These are phyloP conservation scores for Phaonia tiefii DNA, from an alignment of 2,888 invertebrate genomes.

Conservation along the genomic window DNA sequence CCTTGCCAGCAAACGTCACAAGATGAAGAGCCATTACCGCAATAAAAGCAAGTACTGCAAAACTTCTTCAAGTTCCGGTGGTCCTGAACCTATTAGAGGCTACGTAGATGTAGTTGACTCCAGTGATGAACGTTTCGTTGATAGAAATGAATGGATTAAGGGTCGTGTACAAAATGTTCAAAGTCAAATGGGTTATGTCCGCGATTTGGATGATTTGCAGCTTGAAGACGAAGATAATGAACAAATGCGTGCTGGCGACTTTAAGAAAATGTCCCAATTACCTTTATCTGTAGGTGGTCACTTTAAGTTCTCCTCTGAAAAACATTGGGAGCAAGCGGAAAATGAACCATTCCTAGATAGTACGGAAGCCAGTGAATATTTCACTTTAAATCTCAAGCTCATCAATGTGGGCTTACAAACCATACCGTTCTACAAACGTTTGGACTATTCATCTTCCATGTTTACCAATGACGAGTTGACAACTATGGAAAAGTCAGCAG, in stretches of 20 bases:
- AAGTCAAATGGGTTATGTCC: conserved; percentile 54
- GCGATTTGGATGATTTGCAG: conserved; percentile 68
- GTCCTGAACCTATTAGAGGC: conserved; percentile 72
- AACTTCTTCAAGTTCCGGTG: conserved; percentile 74
- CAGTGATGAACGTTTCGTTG: conserved; percentile 76
- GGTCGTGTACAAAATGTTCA: conserved; percentile 61
- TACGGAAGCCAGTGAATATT: conserved; percentile 77
- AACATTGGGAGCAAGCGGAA: conserved; percentile 78
- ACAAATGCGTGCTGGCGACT: conserved; percentile 78
- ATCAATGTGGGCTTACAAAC: conserved; percentile 80
- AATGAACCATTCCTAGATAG: conserved; percentile 76
- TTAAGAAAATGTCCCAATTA: conserved; percentile 77
- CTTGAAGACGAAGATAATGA: conserved; percentile 73
- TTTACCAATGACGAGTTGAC: conserved; percentile 78
- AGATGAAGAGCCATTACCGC: conserved; percentile 74
- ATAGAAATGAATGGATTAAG: conserved; percentile 69
- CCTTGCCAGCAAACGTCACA: conserved; percentile 75
- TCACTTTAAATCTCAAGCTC: conserved; percentile 79
- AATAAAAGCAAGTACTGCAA: conserved; percentile 68
- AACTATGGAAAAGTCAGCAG: conserved; percentile 76
- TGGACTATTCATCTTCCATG: conserved; percentile 78
- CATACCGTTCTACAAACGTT: conserved; percentile 81
- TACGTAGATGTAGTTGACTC: conserved; percentile 79
- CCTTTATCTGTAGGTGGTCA: conserved; percentile 78
- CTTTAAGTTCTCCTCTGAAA: conserved; percentile 81